Percentiles rank a stretch among this genome's conserved stretches.
phyloP scores from a whole-genome alignment of 1,140 invertebrate genomes.

The Dolichoris vasculosae region DNA sequence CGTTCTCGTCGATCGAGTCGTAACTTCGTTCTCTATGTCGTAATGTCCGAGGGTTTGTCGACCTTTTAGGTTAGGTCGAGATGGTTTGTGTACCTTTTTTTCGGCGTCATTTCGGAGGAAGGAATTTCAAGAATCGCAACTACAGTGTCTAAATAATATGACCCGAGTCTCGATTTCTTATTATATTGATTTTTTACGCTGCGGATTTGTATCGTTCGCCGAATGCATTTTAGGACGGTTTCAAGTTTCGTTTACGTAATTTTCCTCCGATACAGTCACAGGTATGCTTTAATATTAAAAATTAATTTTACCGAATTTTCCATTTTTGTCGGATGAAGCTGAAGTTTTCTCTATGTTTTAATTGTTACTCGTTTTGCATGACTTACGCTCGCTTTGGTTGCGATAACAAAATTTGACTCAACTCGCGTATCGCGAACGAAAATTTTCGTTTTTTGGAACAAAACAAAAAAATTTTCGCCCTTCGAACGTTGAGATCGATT shows the following conservation, averaged over 20 bases:
- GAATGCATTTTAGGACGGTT: slow-evolving; percentile 9
- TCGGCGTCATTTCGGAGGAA: not conserved
- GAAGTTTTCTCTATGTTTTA: not conserved
- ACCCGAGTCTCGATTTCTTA: not conserved
- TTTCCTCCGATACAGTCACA: not conserved
- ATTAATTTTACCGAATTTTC: not conserved
- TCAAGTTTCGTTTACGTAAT: slow-evolving; percentile 41
- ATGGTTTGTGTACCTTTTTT: not conserved
- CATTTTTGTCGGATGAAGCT: not conserved
- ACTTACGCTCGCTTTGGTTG: not conserved
- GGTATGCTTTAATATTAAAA: slow-evolving; percentile 8
- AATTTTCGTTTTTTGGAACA: no score
- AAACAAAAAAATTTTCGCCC: no score
- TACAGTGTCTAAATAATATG: not conserved
- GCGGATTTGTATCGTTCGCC: not conserved
- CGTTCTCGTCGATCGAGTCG: not conserved
- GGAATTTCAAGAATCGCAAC: not conserved
- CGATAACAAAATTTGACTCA: not conserved
- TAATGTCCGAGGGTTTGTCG: slow-evolving; percentile 18
- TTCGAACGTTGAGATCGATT: no score
- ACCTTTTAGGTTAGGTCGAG: slow-evolving; percentile 44
- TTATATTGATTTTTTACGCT: not conserved
- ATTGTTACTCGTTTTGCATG: not conserved
- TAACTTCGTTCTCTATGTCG: not conserved
- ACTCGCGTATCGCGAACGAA: not conserved